These are phyloP conservation scores for Darevskia mixta DNA, from an alignment of 2,797 vertebrate species.

Conservation along the genomic window DNA sequence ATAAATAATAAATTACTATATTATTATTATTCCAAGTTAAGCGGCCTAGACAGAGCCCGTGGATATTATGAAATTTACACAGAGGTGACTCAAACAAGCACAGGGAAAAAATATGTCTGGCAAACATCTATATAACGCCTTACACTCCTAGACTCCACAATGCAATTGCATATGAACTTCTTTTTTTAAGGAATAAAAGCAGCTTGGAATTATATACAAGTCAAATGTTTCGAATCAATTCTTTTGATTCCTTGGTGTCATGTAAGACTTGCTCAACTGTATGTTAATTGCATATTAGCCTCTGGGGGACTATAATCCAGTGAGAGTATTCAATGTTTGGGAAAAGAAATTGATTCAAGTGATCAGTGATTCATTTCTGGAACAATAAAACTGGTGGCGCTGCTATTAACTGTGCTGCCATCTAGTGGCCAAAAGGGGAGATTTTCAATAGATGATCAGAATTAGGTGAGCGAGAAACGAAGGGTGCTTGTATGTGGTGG, in stretches of 20 bases:
- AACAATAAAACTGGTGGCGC: not conserved
- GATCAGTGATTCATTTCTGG: not conserved
- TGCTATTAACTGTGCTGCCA: not conserved
- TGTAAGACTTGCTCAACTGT: not conserved
- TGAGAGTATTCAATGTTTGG: not conserved
- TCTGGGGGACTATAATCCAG: not conserved
- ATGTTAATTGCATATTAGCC: not conserved
- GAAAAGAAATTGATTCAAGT: not conserved
- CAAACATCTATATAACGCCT: not conserved
- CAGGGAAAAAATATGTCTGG: not conserved
- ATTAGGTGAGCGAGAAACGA: not conserved
- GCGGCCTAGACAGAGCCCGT: not conserved
- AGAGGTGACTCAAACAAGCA: not conserved
- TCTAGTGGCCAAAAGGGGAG: not conserved
- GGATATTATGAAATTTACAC: not conserved
- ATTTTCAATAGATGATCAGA: not conserved
- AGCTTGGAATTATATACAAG: not conserved
- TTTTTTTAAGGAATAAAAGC: not conserved
- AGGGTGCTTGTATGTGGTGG: too few relatives aligned
- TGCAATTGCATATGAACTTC: not conserved
- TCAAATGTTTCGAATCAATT: not conserved
- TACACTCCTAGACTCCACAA: not conserved
- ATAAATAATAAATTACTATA: too few relatives aligned
- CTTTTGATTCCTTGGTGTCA: not conserved
- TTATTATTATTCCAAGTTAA: too few relatives aligned